A percentile compares a stretch with the other conserved stretches of the same genome.
These are phyloP conservation scores for Eustalomyia histrio DNA, from an alignment of 2,888 invertebrate species.

Conservation along the genomic window DNA sequence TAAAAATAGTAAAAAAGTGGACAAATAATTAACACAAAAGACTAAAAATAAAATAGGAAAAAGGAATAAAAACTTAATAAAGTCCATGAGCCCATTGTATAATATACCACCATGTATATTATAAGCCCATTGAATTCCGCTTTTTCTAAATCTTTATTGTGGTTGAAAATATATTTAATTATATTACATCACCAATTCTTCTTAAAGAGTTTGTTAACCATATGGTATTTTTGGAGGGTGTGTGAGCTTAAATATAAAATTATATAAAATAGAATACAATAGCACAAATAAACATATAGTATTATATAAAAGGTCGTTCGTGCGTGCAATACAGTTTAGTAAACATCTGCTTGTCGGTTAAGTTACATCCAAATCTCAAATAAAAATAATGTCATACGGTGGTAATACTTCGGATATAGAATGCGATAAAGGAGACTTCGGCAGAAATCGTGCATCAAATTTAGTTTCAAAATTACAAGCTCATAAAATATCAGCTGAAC, in stretches of 20 bases:
- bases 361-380: not conserved
- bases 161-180: too few species aligned
- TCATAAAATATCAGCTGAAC: constrained; percentile 76
- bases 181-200: not conserved
- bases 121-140: too few species aligned
- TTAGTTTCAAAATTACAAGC: constrained; percentile 76
- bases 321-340: constrained; percentile 37
- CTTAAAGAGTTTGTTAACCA: not conserved
- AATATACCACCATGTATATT: too few species aligned
- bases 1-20: too few species aligned
- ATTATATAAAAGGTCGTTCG: not conserved
- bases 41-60: too few species aligned
- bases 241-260: constrained; percentile 7
- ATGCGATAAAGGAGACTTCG: constrained; percentile 77
- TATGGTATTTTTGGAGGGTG: not conserved
- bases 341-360: constrained; percentile 19
- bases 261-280: not conserved
- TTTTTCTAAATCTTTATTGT: too few species aligned
- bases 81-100: too few species aligned
- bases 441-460: constrained; percentile 72
- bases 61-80: too few species aligned
- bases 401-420: constrained; percentile 79
- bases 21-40: too few species aligned
- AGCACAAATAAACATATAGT: not conserved
- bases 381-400: constrained; percentile 75